phyloP scores from a whole-genome alignment of 2,797 vertebrate genomes.

The Sebastes miniatus region DNA sequence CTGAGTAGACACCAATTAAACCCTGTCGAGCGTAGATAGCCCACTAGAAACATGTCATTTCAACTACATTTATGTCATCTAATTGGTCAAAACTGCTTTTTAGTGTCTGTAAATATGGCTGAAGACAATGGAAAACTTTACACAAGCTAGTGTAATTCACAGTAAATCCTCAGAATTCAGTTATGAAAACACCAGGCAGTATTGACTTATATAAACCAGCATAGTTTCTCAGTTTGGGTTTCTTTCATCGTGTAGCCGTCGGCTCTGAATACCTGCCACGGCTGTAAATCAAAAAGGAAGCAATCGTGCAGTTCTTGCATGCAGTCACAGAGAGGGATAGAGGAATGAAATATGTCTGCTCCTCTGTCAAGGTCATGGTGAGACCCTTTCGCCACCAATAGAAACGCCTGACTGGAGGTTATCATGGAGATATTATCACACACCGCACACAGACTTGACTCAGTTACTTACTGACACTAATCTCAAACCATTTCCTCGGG shows the following conservation, averaged over 20 bases:
- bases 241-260: slow-evolving; percentile 45
- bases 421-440: slow-evolving; percentile 40
- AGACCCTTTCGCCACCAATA: background rate
- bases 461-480: slow-evolving; percentile 44
- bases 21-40: background rate
- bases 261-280: slow-evolving; percentile 37
- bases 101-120: background rate
- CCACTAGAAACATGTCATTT: background rate
- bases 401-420: slow-evolving; percentile 29
- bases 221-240: slow-evolving; percentile 30
- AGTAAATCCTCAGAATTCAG: slow-evolving; percentile 15
- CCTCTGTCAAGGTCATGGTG: slow-evolving; percentile 31
- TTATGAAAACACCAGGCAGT: slow-evolving; percentile 24
- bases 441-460: background rate
- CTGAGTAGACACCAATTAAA: slow-evolving; percentile 5
- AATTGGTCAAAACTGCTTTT: background rate
- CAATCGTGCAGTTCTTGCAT: slow-evolving; percentile 12
- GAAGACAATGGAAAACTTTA: slow-evolving; percentile 1
- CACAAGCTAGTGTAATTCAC: background rate
- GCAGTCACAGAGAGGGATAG: background rate
- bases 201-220: slow-evolving; percentile 6
- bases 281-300: slow-evolving; percentile 51
- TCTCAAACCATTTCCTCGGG: slow-evolving; percentile 30
- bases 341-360: slow-evolving; percentile 18
- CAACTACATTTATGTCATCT: background rate